phyloP scores from a whole-genome alignment of 2,888 invertebrate species.

The Aleiodes testaceus region DNA sequence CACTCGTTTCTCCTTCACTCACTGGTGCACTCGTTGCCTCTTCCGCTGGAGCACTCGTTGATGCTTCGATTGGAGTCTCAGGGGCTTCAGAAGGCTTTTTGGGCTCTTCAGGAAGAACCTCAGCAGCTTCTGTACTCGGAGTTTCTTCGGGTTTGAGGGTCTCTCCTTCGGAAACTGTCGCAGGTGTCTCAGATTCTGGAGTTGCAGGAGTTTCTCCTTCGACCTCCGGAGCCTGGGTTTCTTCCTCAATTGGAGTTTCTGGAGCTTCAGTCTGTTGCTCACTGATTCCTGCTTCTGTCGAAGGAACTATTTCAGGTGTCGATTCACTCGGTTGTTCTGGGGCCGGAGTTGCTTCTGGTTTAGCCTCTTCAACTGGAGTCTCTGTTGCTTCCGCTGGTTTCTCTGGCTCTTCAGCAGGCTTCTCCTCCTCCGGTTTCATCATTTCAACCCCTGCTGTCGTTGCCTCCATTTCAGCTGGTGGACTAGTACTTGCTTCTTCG shows the following conservation, averaged over 20 bases:
- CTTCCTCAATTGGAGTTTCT: slow-evolving; percentile 47
- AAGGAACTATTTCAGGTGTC: neutral
- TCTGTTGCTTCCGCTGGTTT: slow-evolving; percentile 32
- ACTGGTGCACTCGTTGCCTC: slow-evolving; percentile 12
- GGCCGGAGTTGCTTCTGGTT: slow-evolving; percentile 42
- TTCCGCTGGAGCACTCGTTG: slow-evolving; percentile 29
- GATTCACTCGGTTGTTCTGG: slow-evolving; percentile 35
- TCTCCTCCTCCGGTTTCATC: neutral
- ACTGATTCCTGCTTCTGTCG: neutral
- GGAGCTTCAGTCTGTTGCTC: slow-evolving; percentile 32
- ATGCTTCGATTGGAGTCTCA: slow-evolving; percentile 29
- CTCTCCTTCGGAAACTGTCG: slow-evolving; percentile 40
- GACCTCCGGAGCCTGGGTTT: slow-evolving; percentile 46
- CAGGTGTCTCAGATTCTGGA: slow-evolving; percentile 29
- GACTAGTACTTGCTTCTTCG: slow-evolving; percentile 23
- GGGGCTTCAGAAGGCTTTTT: slow-evolving; percentile 48
- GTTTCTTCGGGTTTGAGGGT: slow-evolving; percentile 38
- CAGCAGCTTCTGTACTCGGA: slow-evolving; percentile 33
- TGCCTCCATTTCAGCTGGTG: neutral
- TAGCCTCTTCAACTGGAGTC: slow-evolving; percentile 31
- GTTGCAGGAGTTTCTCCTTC: slow-evolving; percentile 39
- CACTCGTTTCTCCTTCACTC: slow-evolving; percentile 32
- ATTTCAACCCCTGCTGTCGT: neutral
- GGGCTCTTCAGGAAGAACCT: slow-evolving; percentile 29
- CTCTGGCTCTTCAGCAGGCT: slow-evolving; percentile 28